phyloP scores from a whole-genome alignment of 2,888 invertebrate genomes.

The Morpho achilles region DNA sequence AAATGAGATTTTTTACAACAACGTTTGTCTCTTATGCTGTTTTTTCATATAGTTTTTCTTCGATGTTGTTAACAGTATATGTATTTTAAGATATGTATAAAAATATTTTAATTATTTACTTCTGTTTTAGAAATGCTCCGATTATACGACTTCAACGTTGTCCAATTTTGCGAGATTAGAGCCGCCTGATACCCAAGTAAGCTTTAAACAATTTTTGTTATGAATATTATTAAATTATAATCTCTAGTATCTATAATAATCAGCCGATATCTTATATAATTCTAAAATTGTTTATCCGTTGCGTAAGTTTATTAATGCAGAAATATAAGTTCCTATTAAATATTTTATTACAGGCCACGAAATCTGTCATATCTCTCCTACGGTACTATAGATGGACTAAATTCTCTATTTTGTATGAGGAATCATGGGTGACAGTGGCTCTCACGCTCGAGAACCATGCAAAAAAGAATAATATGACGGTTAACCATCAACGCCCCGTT shows the following conservation, averaged over 20 bases:
- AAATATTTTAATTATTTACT: not conserved
- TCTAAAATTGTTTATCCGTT: too few relatives aligned
- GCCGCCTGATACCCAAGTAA: constrained; percentile 94
- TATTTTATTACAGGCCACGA: constrained; percentile 84
- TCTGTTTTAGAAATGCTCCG: constrained; percentile 93
- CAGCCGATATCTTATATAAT: too few relatives aligned
- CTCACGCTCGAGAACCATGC: constrained; percentile 89
- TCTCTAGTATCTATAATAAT: too few relatives aligned
- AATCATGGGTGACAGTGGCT: constrained; percentile 90
- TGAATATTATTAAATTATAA: not conserved
- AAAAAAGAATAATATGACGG: constrained; percentile 86
- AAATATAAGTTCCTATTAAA: not conserved
- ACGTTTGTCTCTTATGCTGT: too few relatives aligned
- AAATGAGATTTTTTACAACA: too few relatives aligned
- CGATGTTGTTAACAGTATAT: too few relatives aligned
- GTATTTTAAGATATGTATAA: too few relatives aligned
- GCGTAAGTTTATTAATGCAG: not conserved
- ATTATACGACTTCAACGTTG: constrained; percentile 91
- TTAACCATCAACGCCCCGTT: constrained; percentile 87
- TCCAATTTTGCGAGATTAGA: constrained; percentile 96
- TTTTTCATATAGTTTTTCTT: too few relatives aligned
- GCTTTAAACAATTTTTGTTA: not conserved
- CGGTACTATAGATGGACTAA: constrained; percentile 96
- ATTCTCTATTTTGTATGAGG: constrained; percentile 93
- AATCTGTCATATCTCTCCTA: constrained; percentile 94